Conservation (phyloP, 2,888 invertebrate genomes). For the Xylocampa areola region DNA sequence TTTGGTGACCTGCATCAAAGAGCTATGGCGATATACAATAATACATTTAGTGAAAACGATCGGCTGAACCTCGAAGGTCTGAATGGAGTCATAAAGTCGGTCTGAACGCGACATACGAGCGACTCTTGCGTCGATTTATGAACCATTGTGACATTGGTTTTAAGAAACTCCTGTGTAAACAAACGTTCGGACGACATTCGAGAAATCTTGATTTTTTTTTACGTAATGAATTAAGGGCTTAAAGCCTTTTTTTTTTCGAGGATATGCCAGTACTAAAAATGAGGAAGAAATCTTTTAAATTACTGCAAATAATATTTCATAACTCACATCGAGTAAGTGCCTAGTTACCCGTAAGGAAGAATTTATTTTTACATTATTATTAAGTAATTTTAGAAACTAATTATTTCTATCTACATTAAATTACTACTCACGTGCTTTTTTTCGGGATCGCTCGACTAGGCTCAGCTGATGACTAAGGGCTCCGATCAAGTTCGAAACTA, state of each 20-base stretch:
- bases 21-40: constrained; percentile 65
- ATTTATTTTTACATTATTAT: no score
- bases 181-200: constrained; percentile 62
- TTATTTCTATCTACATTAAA: no score
- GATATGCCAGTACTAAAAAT: constrained; percentile 17
- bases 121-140: constrained; percentile 75
- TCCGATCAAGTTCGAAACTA: no score
- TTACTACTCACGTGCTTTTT: no score
- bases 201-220: constrained; percentile 44
- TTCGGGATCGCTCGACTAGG: no score
- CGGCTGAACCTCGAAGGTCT: constrained; percentile 66
- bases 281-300: constrained; percentile 5
- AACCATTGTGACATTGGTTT: constrained; percentile 78
- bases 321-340: no score
- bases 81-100: constrained; percentile 85
- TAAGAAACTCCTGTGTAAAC: constrained; percentile 81
- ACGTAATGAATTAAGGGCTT: constrained; percentile 22
- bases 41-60: constrained; percentile 80
- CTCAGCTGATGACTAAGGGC: no score
- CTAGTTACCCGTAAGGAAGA: no score
- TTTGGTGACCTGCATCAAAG: constrained; percentile 78
- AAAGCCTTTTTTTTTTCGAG: constrained; percentile 1
- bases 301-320: not conserved
- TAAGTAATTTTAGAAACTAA: no score
- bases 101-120: constrained; percentile 64